Evolutionary conservation across 2,888 invertebrate species (phyloP).

Genomic region (Andrena bicolor): DNA sequence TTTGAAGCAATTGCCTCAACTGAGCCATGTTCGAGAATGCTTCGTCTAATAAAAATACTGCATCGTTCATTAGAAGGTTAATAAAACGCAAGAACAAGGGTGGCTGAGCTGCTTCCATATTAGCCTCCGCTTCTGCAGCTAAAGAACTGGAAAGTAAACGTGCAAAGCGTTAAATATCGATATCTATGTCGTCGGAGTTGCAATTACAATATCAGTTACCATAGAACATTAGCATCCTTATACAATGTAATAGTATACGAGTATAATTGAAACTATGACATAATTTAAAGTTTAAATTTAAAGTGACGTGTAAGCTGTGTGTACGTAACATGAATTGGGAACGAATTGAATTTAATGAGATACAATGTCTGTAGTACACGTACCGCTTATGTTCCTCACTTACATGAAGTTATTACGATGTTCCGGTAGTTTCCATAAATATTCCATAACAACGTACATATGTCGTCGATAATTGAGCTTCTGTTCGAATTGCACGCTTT

Average conservation of each 20-base stretch:
- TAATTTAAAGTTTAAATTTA: too few species aligned
- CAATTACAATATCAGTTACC: neutral
- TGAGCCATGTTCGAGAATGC: conserved; percentile 95
- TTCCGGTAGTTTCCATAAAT: conserved; percentile 93
- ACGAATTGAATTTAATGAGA: too few species aligned
- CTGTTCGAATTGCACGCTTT: conserved; percentile 97
- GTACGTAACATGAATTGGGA: too few species aligned
- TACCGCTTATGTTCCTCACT: conserved; percentile 76
- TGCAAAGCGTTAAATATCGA: neutral
- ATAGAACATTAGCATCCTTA: too few species aligned
- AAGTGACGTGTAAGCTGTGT: too few species aligned
- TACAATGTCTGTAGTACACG: neutral
- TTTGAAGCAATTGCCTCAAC: conserved; percentile 92
- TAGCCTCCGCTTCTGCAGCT: conserved; percentile 92
- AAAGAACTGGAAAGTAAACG: conserved; percentile 86
- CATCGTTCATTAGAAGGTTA: conserved; percentile 98
- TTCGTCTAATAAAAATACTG: conserved; percentile 97
- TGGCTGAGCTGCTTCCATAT: conserved; percentile 96
- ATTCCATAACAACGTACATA: conserved; percentile 97
- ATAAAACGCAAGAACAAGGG: conserved; percentile 97
- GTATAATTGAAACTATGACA: too few species aligned
- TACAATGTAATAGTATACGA: too few species aligned
- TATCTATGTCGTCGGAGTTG: neutral
- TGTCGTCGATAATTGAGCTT: conserved; percentile 98
- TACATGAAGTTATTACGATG: conserved; percentile 92